Evolutionary conservation across 1,140 invertebrate species (phyloP).

Genomic region (Euura saliciscinereae): DNA sequence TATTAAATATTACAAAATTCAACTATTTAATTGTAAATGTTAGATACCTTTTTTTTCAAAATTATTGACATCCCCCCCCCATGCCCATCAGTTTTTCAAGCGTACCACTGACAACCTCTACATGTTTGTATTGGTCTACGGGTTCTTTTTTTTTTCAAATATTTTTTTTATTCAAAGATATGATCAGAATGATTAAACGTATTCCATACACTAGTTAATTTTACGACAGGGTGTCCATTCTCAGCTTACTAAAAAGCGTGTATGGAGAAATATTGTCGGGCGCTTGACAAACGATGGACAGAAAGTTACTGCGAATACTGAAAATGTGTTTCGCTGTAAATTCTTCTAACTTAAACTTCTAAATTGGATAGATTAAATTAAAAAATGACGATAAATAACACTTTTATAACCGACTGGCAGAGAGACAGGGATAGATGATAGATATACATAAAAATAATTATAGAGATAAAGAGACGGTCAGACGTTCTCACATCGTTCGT

Average conservation of each 20-base stretch:
- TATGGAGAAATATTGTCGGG: neutral
- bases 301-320: conserved; percentile 9
- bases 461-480: neutral
- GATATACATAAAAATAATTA: conserved; percentile 9
- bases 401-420: conserved; percentile 38
- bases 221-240: too few relatives aligned
- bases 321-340: conserved; percentile 12
- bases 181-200: too few relatives aligned
- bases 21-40: conserved; percentile 35
- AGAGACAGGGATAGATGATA: conserved; percentile 1
- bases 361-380: neutral
- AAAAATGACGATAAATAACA: conserved; percentile 20
- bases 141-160: neutral
- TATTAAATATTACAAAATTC: conserved; percentile 32
- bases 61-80: neutral
- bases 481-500: conserved; percentile 21
- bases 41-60: conserved; percentile 26
- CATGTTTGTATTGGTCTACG: too few relatives aligned
- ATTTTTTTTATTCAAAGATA: neutral
- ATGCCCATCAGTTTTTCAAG: neutral
- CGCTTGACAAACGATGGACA: neutral
- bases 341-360: conserved; percentile 11
- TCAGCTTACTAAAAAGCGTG: too few relatives aligned
- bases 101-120: neutral
- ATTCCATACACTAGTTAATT: too few relatives aligned